Evolutionary conservation across 2,888 invertebrate genomes (phyloP).

Genomic region (Heliconius aoede): DNA sequence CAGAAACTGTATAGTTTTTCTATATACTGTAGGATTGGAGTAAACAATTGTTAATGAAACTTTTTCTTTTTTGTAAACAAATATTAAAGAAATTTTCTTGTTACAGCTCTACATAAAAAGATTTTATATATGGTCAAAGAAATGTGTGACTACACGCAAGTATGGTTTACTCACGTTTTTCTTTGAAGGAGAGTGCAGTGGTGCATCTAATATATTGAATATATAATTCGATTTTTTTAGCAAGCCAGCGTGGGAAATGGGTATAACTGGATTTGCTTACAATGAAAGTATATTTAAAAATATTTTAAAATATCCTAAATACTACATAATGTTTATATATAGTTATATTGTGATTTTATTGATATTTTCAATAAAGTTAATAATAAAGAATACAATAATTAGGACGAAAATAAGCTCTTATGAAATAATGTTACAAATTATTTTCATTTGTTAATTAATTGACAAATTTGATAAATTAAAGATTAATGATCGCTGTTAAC

Average conservation of each 20-base stretch:
- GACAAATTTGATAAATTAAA: neutral
- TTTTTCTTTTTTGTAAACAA: conserved; percentile 6
- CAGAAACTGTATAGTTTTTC: neutral
- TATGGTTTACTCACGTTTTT: conserved; percentile 73
- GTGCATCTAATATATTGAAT: conserved; percentile 76
- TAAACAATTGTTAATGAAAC: too few species aligned
- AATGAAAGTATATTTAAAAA: conserved; percentile 31
- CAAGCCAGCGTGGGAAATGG: conserved; percentile 73
- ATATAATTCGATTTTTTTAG: conserved; percentile 57
- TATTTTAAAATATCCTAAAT: conserved; percentile 1
- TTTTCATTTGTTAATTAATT: too few species aligned
- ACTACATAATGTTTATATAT: neutral
- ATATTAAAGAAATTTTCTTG: neutral
- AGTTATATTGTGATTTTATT: too few species aligned
- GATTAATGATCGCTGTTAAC: neutral
- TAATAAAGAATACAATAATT: neutral
- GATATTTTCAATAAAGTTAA: too few species aligned
- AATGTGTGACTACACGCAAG: conserved; percentile 48
- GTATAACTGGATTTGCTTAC: conserved; percentile 61
- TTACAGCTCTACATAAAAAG: conserved; percentile 11
- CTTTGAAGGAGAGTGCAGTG: conserved; percentile 67
- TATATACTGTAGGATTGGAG: neutral
- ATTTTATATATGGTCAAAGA: conserved; percentile 37
- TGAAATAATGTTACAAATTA: neutral
- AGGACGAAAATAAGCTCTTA: neutral